Evolutionary conservation across 2,113 vertebrate genomes (phyloP).

Genomic region (Mus pahari): DNA sequence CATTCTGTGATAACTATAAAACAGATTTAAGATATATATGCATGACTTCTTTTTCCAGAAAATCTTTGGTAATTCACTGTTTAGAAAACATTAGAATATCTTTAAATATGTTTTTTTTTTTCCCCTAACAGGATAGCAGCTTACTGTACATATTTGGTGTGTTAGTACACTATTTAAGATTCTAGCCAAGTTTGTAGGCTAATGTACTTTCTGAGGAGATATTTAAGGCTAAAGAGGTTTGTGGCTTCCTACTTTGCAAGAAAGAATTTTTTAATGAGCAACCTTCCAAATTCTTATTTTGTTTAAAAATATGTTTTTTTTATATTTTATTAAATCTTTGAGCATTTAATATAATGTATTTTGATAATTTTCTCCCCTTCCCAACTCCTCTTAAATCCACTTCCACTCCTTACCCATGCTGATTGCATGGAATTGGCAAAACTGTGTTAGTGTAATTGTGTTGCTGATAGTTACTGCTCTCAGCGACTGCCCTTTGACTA

Average conservation of each 20-base stretch:
- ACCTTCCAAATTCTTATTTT: neutral
- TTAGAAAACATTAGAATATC: conserved; percentile 15
- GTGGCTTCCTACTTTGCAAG: neutral
- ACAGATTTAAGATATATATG: conserved; percentile 44
- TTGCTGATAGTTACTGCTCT: conserved; percentile 15
- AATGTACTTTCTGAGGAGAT: conserved; percentile 53
- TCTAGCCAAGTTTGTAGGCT: neutral
- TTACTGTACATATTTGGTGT: neutral
- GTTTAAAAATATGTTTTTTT: neutral
- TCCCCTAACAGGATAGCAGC: neutral
- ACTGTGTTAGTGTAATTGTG: neutral
- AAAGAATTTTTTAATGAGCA: neutral
- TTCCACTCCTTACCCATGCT: neutral
- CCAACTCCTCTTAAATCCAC: neutral
- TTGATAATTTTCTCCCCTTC: neutral
- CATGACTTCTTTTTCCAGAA: neutral
- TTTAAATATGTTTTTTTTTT: neutral
- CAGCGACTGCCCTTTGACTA: neutral
- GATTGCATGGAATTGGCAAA: neutral
- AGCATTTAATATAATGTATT: neutral
- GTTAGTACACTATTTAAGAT: neutral
- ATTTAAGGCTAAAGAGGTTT: neutral
- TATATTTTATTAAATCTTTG: neutral
- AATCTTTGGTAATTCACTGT: conserved; percentile 20
- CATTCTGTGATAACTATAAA: conserved; percentile 44